These are phyloP conservation scores for Antechinus flavipes DNA, from an alignment of 2,113 vertebrate species.

Conservation along the genomic window DNA sequence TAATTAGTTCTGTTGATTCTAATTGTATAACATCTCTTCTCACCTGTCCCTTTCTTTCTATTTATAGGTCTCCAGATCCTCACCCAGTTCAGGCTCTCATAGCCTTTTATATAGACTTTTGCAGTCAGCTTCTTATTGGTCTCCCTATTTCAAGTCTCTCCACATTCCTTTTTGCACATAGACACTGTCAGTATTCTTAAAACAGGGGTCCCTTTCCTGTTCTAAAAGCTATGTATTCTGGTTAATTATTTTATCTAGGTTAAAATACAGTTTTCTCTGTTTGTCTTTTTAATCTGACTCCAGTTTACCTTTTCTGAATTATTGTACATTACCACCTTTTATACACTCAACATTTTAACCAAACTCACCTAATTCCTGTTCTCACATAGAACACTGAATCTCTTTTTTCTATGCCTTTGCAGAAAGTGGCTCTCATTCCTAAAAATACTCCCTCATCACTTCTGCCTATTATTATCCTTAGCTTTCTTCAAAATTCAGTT, in stretches of 20 bases:
- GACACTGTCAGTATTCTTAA: background rate
- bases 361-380: background rate
- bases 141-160: background rate
- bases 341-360: background rate
- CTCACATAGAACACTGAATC: background rate
- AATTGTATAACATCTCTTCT: background rate
- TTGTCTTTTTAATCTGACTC: background rate
- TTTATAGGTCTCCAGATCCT: background rate
- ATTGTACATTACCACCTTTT: background rate
- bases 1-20: background rate
- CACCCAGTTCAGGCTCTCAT: background rate
- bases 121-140: background rate
- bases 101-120: background rate
- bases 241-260: background rate
- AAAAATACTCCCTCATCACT: background rate
- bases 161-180: background rate
- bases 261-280: background rate
- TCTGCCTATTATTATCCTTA: background rate
- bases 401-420: background rate
- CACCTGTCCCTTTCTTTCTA: background rate
- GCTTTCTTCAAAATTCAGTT: background rate
- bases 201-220: background rate
- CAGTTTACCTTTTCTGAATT: background rate
- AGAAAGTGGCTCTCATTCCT: background rate
- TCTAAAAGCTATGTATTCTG: background rate